Percentiles rank a stretch among this genome's conserved stretches.
phyloP scores from a whole-genome alignment of 2,113 vertebrate species.

The Dipodomys merriami region DNA sequence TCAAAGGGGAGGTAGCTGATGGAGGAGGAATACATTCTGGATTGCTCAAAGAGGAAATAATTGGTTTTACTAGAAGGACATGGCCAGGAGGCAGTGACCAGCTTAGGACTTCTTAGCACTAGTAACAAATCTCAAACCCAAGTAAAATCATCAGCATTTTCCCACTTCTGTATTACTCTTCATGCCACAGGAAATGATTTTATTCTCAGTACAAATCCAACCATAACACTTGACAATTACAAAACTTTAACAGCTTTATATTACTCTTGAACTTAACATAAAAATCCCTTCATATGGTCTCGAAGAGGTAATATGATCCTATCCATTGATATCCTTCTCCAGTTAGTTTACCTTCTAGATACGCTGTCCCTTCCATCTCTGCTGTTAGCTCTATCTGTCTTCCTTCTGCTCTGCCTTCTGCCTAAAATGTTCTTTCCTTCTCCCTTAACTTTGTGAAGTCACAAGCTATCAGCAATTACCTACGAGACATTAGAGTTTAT shows the following conservation, averaged over 20 bases:
- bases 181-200: background rate
- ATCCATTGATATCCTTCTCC: background rate
- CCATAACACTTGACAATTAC: background rate
- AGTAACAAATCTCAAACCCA: conserved; percentile 1
- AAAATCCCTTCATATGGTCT: conserved; percentile 15
- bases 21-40: background rate
- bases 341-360: background rate
- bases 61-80: background rate
- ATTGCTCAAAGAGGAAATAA: background rate
- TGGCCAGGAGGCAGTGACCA: background rate
- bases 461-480: conserved; percentile 33
- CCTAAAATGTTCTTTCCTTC: conserved; percentile 6
- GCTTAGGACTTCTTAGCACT: background rate
- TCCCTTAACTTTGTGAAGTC: background rate
- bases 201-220: conserved; percentile 7
- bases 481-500: background rate
- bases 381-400: background rate
- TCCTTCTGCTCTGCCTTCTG: background rate
- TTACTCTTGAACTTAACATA: background rate
- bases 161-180: conserved; percentile 10
- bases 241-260: conserved; percentile 9
- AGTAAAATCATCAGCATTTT: conserved; percentile 15
- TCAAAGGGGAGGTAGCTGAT: background rate
- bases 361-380: background rate
- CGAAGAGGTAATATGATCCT: background rate